These are phyloP conservation scores for Platyscapa corneri DNA, from an alignment of 1,140 invertebrate species.

Conservation along the genomic window DNA sequence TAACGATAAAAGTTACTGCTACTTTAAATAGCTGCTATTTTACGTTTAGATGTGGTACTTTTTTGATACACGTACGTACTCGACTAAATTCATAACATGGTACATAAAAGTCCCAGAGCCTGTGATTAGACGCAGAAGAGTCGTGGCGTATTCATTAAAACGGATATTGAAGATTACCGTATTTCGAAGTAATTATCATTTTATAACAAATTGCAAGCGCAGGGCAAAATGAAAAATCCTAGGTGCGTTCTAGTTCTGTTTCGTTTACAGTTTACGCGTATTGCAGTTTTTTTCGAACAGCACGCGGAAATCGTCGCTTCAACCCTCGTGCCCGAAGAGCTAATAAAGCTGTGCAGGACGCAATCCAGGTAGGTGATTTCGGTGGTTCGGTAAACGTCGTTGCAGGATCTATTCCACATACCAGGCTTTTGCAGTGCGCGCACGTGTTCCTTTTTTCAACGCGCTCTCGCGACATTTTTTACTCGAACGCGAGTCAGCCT, in stretches of 20 bases:
- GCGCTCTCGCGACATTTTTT: too few species aligned
- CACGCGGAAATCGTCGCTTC: too few species aligned
- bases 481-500: background rate
- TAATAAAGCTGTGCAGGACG: too few species aligned
- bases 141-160: background rate
- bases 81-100: background rate
- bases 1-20: background rate
- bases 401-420: too few species aligned
- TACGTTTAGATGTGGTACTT: background rate
- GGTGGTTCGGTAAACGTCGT: too few species aligned
- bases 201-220: background rate
- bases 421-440: too few species aligned
- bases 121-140: background rate
- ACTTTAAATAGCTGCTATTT: background rate
- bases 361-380: too few species aligned
- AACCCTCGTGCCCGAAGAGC: too few species aligned
- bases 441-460: too few species aligned
- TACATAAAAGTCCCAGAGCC: background rate
- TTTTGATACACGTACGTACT: background rate
- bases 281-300: too few species aligned
- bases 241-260: background rate
- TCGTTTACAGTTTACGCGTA: too few species aligned
- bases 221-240: background rate
- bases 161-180: background rate
- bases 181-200: background rate